Conservation (phyloP, 2,888 invertebrate species). For the Cryptus armator region DNA sequence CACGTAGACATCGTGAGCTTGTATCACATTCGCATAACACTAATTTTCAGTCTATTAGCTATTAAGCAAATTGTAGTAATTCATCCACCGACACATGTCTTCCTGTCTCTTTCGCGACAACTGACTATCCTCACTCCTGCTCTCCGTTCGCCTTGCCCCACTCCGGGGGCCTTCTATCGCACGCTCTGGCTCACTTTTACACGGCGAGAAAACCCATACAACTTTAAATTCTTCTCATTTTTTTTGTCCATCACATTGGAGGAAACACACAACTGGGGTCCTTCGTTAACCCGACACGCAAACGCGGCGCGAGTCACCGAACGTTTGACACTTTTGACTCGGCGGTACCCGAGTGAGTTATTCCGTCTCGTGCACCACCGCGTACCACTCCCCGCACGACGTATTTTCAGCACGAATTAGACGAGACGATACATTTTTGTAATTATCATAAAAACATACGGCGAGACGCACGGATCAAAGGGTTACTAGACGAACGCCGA, state of each 20-base stretch:
- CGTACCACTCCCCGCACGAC: constrained; percentile 57
- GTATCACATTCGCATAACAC: constrained; percentile 82
- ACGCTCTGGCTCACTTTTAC: constrained; percentile 14
- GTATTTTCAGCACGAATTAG: constrained; percentile 50
- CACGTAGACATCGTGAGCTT: constrained; percentile 81
- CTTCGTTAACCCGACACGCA: not conserved
- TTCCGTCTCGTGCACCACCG: not conserved
- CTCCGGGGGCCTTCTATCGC: constrained; percentile 1
- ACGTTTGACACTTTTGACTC: not conserved
- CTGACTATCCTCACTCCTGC: constrained; percentile 20
- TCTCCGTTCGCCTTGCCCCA: constrained; percentile 10
- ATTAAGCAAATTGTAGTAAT: constrained; percentile 82
- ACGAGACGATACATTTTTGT: constrained; percentile 39
- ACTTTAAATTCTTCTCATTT: constrained; percentile 14
- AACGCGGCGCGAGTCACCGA: not conserved
- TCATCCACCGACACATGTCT: constrained; percentile 74
- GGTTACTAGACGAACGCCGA: constrained; percentile 14
- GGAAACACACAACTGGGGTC: not conserved
- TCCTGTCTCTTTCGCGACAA: constrained; percentile 52
- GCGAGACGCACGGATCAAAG: constrained; percentile 52
- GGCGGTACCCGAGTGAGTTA: not conserved
- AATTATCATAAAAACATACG: constrained; percentile 53
- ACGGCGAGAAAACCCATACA: constrained; percentile 13
- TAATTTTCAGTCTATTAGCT: constrained; percentile 82
- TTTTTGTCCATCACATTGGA: constrained; percentile 3